Percentiles rank a stretch among this genome's conserved stretches.
phyloP scores from a whole-genome alignment of 1,140 invertebrate genomes.

The Caenorhabditis latens region DNA sequence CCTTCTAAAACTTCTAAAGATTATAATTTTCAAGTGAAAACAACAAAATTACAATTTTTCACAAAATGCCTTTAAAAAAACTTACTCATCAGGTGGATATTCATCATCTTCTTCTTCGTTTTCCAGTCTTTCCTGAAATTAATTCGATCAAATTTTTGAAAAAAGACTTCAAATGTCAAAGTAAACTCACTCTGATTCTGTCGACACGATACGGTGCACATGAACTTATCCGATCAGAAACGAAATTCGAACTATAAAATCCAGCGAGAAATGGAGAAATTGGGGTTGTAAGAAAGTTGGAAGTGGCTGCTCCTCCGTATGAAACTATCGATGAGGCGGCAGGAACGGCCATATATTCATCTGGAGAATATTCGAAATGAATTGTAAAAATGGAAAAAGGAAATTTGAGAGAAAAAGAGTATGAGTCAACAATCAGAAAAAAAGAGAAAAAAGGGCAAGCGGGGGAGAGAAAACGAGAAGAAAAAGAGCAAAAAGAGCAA shows the following conservation, averaged over 20 bases:
- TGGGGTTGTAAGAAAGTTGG: slow-evolving; percentile 15
- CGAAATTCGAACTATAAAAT: slow-evolving; percentile 31
- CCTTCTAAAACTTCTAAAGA: too few relatives aligned
- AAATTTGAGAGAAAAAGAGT: slow-evolving; percentile 4
- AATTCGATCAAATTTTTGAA: too few relatives aligned
- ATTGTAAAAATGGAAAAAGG: neutral
- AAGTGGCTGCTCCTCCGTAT: slow-evolving; percentile 43
- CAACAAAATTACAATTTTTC: slow-evolving; percentile 21
- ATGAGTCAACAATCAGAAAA: neutral
- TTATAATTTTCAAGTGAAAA: neutral
- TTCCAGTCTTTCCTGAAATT: slow-evolving; percentile 9
- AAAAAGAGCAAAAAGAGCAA: neutral
- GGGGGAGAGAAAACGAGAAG: neutral
- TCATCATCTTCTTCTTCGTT: slow-evolving; percentile 5
- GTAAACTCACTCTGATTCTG: neutral
- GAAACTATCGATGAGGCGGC: slow-evolving; percentile 52
- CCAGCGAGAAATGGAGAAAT: slow-evolving; percentile 11
- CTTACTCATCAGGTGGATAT: slow-evolving; percentile 3
- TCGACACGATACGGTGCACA: slow-evolving; percentile 39
- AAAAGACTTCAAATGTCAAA: neutral
- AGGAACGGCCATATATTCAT: slow-evolving; percentile 41
- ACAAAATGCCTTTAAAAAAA: neutral
- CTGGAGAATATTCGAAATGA: neutral
- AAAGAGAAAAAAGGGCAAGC: neutral
- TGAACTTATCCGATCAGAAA: slow-evolving; percentile 1